Conservation (phyloP, 2,113 vertebrate species). For the Marcusenius ussheri region DNA sequence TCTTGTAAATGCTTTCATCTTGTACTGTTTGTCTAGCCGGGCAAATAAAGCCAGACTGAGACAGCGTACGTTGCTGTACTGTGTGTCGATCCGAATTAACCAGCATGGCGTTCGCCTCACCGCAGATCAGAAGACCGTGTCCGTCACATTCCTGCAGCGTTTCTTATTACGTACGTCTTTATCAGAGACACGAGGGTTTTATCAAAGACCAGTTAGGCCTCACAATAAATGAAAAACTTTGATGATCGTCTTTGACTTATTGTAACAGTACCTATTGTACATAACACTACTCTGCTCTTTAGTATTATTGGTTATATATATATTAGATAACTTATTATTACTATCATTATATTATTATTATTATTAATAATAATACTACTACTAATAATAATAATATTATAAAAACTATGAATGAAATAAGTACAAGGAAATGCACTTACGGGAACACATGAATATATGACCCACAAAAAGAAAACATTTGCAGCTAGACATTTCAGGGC, state of each 20-base stretch:
- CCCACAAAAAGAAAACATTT: neutral
- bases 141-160: neutral
- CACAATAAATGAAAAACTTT: neutral
- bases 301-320: neutral
- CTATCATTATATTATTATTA: no score
- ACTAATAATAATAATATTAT: neutral
- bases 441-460: neutral
- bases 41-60: conserved; percentile 52
- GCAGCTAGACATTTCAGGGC: neutral
- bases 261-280: neutral
- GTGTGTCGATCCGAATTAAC: neutral
- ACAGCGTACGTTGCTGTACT: neutral
- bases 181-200: neutral
- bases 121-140: neutral
- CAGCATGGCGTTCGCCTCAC: neutral
- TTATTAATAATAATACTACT: neutral
- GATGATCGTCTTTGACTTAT: neutral
- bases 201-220: neutral
- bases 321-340: neutral
- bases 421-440: neutral
- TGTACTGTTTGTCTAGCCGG: conserved; percentile 45
- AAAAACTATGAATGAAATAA: neutral
- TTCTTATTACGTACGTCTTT: neutral
- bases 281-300: neutral
- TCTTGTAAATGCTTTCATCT: conserved; percentile 53